Conservation (phyloP, 2,113 vertebrate species). For the Todiramphus chloris region DNA sequence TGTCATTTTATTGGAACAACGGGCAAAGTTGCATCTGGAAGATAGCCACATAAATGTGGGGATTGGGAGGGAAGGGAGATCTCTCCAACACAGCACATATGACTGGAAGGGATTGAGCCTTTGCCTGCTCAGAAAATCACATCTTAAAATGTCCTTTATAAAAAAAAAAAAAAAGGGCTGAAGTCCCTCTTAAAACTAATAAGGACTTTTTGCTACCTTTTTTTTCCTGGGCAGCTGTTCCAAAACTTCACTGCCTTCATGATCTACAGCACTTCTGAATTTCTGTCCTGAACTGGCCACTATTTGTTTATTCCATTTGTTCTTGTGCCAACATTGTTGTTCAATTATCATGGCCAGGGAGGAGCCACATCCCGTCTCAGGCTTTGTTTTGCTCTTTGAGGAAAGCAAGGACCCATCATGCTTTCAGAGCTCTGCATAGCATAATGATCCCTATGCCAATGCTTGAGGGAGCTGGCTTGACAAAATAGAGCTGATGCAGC, state of each 20-base stretch:
- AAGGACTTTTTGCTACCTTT: not conserved
- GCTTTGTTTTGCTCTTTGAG: not conserved
- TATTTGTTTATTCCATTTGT: not conserved
- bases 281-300: not conserved
- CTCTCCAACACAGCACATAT: not conserved
- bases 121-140: not conserved
- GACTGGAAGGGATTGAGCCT: not conserved
- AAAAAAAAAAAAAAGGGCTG: not conserved
- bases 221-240: not conserved
- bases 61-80: not conserved
- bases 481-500: not conserved
- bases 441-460: fast-evolving
- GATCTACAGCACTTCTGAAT: not conserved
- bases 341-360: not conserved
- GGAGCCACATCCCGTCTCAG: not conserved
- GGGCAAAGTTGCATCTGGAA: not conserved
- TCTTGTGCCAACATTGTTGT: not conserved
- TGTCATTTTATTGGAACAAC: not conserved
- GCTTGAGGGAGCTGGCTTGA: not conserved
- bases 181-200: not conserved
- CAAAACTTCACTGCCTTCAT: not conserved
- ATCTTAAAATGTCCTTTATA: not conserved
- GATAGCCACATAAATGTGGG: not conserved
- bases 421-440: not conserved
- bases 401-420: not conserved